Base-by-base conservation (phyloP, 2,113 vertebrate species). In the Thomomys bottae region DNA sequence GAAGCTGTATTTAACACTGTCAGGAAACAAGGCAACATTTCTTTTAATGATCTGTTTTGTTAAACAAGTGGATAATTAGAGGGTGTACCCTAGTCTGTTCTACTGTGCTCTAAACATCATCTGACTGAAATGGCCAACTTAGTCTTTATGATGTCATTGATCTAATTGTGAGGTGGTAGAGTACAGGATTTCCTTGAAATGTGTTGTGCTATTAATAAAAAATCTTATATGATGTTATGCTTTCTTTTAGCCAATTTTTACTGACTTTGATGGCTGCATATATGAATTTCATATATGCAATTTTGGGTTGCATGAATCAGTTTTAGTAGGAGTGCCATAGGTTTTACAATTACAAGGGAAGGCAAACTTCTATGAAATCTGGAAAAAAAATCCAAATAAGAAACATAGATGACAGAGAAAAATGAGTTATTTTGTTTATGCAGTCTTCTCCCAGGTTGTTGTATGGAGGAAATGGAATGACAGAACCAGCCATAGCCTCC, bases 111-210 rank as follows among this genome's bases (percentile, higher is more conserved):
- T 88, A 36, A 80, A 86, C 28, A 38, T 67, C 45, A n/a, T 40
- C 36, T 83, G 77, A 87, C 73, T 85, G 70, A 82, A n/a, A 34
- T 78, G 40, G 34, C 89, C 88, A 87, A 38, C 63, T 85, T 84
- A 49, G 67, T 94, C 88, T 97, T 96, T 95, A 87, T 96, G 88
- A 94, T 77, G 80, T 92, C 79, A 85, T 85, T 66, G 75, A 71
- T 38, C 75, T 90, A 70, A 20, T 8, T 70, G 40, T 72, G 68
- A 87, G 12, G n/a, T 87, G 10, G 6, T 81, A 61, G 85, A 90
- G 10, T 28, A 40, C 67, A 90, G 36, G 34, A 21, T 81, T 91
- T 90, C 91, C 78, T 92, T 92, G 26, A 89, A 71, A 82, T 54
- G 14, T 72, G 30, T 20, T 84, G 28, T 38, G 84, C 0, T 87